Evolutionary conservation across 2,888 invertebrate species (phyloP), one percentile per base, ranked within the genome.

Genomic region (Melanchra persicariae): DNA sequence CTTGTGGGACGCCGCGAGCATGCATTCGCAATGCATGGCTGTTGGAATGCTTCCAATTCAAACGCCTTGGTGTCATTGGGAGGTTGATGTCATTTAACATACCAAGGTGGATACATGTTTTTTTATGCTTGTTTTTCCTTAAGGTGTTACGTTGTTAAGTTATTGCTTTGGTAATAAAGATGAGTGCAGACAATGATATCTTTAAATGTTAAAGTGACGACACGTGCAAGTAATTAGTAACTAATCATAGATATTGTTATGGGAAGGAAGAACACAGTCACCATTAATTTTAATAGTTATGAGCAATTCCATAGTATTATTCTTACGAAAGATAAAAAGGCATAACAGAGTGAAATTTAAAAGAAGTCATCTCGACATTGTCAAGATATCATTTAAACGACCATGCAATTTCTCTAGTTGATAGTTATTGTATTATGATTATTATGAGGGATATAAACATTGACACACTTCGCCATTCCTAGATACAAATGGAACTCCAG

Each of bases 1-100:
- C 94, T 93, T 94, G 94, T 77, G 89, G 90, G 71, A 91, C 88
- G 78, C 91, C 90, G 88, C 80, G 84, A 82, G 87, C 85, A 91
- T 90, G 88, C 90, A 86, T 77, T 81, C 79, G 87, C 87, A 81
- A 71, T 63, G 67, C 68, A 74, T 30, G 26, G 54, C 30, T 83
- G 43, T 58, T 79, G 89, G 92, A 91, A 91, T 90, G 91, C 89
- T 84, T 89, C 88, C 89, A 90, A 90, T 85, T 86, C 85, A 63
- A 69, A 68, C 72, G 66, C 77, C 76, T 84, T 73, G 85, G 87
- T 85, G 83, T 76, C 86, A 87, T 81, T 77, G 49, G 45, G 43
- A 70, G n/a, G 55, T 79, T 77, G 60, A 81, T 71, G 64, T 68
- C 64, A 78, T 80, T 80, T 66, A 30, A 30, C 30, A 64, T 60